Evolutionary conservation across 2,797 vertebrate species (phyloP), one percentile per base, ranked within the genome.

Genomic region (Okamejei kenojei): DNA sequence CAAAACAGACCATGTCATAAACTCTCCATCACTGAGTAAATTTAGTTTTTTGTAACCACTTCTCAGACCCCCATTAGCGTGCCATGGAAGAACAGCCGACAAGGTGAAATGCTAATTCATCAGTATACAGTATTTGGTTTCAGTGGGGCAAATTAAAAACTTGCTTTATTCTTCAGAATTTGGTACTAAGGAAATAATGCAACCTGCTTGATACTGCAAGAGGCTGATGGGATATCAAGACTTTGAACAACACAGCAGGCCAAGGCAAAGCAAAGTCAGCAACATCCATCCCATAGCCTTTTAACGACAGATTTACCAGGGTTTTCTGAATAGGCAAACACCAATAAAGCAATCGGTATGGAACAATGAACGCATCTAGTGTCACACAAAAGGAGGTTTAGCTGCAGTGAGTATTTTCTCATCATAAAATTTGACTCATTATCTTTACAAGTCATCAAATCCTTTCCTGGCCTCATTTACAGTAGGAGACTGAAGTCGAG

Each of bases 1-100:
- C 98, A 98, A 97, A 97, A 96, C 96, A 96, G 96, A 96, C 97
- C 97, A 96, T 96, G 96, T 97, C 97, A 96, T 97, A 99, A 99
- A 99, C 96, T 96, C 95, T 96, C 96, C 93, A 96, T 95, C 94
- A 93, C 94, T 96, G 94, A 94, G 94, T 95, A 95, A 95, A 96
- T 95, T 93, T 92, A 76, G 90, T 45, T 92, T 88, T 45, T 88
- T 92, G 90, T 92, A 92, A 54, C 73, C 68, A 74, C 90, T 92
- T 29, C 90, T 92, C 71, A 92, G 65, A 13, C 71, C 90, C 90
- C 73, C 71, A 92, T 76, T 92, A 92, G 90, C 35, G 82, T 11
- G 71, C 8, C 68, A 73, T 73, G 35, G 35, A 91, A 73, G 32
- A 91, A 38, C 7, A 54, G 38, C 73, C 71, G 74, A 54, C 73